Percentiles rank a stretch among this genome's conserved stretches.
phyloP scores from a whole-genome alignment of 2,888 invertebrate species.

The Diadegma fenestrale region DNA sequence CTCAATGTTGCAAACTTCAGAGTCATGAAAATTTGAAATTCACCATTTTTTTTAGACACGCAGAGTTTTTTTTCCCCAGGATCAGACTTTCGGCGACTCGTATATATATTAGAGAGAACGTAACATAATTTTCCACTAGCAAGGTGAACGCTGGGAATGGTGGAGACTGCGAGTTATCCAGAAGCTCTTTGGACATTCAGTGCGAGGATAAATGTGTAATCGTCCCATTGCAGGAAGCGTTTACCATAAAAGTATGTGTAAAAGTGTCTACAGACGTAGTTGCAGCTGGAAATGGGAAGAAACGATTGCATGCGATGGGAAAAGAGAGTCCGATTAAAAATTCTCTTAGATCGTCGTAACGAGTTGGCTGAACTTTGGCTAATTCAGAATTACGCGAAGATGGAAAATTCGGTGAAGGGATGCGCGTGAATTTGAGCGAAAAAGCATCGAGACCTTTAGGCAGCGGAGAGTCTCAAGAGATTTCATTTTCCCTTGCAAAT shows the following conservation, averaged over 20 bases:
- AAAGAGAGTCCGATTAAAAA: slow-evolving; percentile 6
- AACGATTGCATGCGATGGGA: slow-evolving; percentile 12
- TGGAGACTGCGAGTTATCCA: slow-evolving; percentile 27
- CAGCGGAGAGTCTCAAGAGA: background rate
- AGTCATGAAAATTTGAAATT: too few relatives aligned
- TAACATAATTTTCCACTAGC: background rate
- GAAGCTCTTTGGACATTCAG: background rate
- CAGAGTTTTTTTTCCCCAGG: background rate
- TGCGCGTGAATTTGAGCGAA: slow-evolving; percentile 23
- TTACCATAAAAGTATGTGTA: background rate
- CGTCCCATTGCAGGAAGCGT: background rate
- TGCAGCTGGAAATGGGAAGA: slow-evolving; percentile 33
- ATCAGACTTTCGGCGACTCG: background rate
- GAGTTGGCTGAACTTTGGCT: slow-evolving; percentile 11
- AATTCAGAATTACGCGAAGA: slow-evolving; percentile 28
- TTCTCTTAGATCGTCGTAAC: slow-evolving; percentile 26
- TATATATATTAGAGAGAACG: slow-evolving; percentile 16
- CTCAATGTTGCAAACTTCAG: too few relatives aligned
- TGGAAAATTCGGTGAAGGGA: slow-evolving; percentile 3
- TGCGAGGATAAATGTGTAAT: slow-evolving; percentile 9
- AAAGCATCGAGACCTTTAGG: slow-evolving; percentile 43
- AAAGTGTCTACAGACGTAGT: background rate
- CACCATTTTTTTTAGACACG: too few relatives aligned
- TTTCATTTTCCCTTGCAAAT: slow-evolving; percentile 40
- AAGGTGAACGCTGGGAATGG: slow-evolving; percentile 12